A percentile compares a stretch with the other conserved stretches of the same genome.
phyloP scores from a whole-genome alignment of 2,888 invertebrate species.

The Dryocosmus kuriphilus region DNA sequence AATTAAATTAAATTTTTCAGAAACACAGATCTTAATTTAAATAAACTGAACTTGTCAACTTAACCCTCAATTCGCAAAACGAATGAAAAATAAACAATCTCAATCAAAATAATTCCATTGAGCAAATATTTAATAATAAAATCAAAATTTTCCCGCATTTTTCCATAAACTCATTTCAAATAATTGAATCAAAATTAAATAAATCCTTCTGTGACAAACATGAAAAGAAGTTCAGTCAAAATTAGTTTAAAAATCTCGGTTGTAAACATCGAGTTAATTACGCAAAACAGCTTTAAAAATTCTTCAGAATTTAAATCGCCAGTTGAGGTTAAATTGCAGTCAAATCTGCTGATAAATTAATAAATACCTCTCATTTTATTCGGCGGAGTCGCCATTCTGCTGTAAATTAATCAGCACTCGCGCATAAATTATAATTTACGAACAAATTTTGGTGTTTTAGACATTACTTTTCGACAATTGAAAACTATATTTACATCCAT shows the following conservation, averaged over 20 bases:
- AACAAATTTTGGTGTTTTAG: not conserved
- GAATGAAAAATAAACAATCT: not conserved
- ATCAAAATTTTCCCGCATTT: not conserved
- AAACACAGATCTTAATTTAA: too few relatives aligned
- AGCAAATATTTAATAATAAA: too few relatives aligned
- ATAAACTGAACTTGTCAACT: too few relatives aligned
- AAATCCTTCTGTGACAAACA: not conserved
- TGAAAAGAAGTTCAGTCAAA: not conserved
- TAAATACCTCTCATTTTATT: constrained; percentile 29
- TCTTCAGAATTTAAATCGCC: not conserved
- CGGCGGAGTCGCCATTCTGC: constrained; percentile 7
- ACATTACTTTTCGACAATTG: not conserved
- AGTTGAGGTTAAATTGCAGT: constrained; percentile 15
- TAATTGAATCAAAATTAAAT: not conserved
- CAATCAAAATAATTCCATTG: too few relatives aligned
- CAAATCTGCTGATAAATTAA: not conserved
- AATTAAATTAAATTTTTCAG: too few relatives aligned
- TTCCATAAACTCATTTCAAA: not conserved
- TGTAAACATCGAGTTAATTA: not conserved
- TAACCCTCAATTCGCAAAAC: too few relatives aligned
- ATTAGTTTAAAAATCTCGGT: not conserved
- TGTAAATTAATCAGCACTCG: not conserved
- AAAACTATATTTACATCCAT: constrained; percentile 34
- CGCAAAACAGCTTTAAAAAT: not conserved
- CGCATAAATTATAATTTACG: not conserved